Percentiles rank a stretch among this genome's conserved stretches.
Conservation (phyloP, 2,888 invertebrate species). For the Tipula unca region DNA sequence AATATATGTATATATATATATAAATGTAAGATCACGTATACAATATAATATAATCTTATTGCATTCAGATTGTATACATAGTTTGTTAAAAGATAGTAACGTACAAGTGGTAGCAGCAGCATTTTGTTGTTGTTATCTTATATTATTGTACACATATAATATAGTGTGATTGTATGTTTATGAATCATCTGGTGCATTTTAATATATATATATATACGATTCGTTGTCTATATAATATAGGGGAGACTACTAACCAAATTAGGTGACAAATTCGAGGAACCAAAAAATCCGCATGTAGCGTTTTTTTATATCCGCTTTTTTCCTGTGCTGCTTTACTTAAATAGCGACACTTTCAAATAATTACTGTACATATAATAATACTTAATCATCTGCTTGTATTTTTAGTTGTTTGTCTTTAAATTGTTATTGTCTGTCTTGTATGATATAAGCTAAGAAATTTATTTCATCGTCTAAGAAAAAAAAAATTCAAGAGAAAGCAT, state of each 20-base stretch:
- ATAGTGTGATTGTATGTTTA: neutral
- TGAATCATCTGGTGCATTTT: conserved; percentile 8
- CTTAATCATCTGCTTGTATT: conserved; percentile 1
- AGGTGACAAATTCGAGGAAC: neutral
- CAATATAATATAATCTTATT: neutral
- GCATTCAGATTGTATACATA: neutral
- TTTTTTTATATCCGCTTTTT: neutral
- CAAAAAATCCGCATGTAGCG: neutral
- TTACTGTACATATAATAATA: neutral
- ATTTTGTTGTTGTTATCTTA: neutral
- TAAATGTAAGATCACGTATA: neutral
- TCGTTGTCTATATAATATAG: neutral
- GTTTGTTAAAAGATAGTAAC: neutral
- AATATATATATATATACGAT: neutral
- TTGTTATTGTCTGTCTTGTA: conserved; percentile 4
- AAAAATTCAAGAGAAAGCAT: conserved; percentile 1
- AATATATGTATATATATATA: neutral
- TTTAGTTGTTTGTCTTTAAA: neutral
- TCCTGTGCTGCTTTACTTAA: neutral
- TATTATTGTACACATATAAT: neutral
- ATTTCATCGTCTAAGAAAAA: neutral
- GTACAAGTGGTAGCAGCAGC: neutral
- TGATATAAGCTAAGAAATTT: neutral
- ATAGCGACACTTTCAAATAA: neutral
- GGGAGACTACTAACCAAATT: neutral